phyloP scores from a whole-genome alignment of 2,113 vertebrate species.

The Psilopsiagon aurifrons region DNA sequence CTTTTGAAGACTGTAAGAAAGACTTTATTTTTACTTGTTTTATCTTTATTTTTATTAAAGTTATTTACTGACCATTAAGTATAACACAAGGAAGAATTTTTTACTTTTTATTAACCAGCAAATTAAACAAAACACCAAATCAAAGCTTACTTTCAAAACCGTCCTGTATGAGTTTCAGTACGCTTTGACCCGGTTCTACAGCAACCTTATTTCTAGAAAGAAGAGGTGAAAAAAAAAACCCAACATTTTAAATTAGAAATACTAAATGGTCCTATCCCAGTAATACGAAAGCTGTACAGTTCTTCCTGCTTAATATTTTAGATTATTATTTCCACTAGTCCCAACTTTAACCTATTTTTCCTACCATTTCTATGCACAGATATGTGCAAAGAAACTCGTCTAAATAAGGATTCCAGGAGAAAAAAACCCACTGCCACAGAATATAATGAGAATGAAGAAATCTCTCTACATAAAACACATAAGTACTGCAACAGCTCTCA shows the following conservation, averaged over 20 bases:
- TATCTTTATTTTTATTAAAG: not conserved
- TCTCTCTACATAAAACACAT: not conserved
- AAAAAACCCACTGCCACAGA: not conserved
- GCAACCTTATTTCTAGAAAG: slow-evolving; percentile 43
- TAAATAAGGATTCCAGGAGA: not conserved
- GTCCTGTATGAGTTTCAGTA: slow-evolving; percentile 66
- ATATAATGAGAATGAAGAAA: not conserved
- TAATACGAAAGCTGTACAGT: not conserved
- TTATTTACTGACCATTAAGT: not conserved
- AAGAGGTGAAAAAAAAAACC: not conserved
- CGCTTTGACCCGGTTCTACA: slow-evolving; percentile 28
- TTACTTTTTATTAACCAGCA: not conserved
- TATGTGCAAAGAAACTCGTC: not conserved
- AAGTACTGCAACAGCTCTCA: not conserved
- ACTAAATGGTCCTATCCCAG: not conserved
- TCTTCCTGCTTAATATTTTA: not conserved
- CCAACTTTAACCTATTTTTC: not conserved
- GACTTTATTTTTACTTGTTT: not conserved
- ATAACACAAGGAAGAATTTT: not conserved
- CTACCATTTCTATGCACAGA: not conserved
- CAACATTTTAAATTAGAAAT: not conserved
- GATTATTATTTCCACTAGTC: not conserved
- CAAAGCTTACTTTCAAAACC: slow-evolving; percentile 76
- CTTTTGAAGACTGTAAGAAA: not conserved
- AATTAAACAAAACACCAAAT: not conserved